Base-by-base conservation (phyloP, 35 echinoderm and acorn worm species). In the Strongylocentrotus purpuratus region DNA sequence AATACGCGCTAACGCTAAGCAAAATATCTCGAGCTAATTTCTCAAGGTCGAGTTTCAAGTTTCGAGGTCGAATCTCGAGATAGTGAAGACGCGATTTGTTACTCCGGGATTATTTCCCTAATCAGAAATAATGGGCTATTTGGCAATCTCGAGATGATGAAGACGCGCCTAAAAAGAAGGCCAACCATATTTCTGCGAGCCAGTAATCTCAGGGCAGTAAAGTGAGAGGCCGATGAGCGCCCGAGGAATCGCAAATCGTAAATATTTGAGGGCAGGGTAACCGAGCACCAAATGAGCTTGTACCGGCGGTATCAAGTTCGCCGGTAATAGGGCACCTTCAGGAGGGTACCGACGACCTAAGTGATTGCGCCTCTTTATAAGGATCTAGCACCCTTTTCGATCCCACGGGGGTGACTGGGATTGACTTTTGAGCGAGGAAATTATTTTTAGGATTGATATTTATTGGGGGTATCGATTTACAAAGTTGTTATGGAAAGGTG, bases 201-300 rank as follows among this genome's bases (percentile, higher is more conserved):
- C 22, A 78, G 65, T 55, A 15, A 55, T 14, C 10, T 15, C 50
- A 15, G 50, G 50, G 50, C 50, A 55, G 50, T n/a, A 78, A 78
- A 78, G 65, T 78, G 65, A 78, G 87, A 89, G 87, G 87, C 20
- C 33, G 87, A 41, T 89, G 45, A 89, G 87, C 13, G 87, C 87
- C 33, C 12, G 25, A 33, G 87, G 87, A 89, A 89, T 89, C 45
- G 25, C 87, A 46, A 89, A 89, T 89, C 45, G 87, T 89, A 89
- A 89, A 89, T 89, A 89, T 89, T 89, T 89, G 87, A 89, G 87
- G 45, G 87, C 33, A 46, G 31, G 12, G 87, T 89, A 89, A 89
- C 87, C 87, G 14, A 46, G 87, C 87, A 89, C 87, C 87, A 32
- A 14, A 89, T 45, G 33, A 89, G 45, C 33, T 18, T 89, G 87